phyloP scores from a whole-genome alignment of 2,797 vertebrate species.

The Epinephelus awoara region DNA sequence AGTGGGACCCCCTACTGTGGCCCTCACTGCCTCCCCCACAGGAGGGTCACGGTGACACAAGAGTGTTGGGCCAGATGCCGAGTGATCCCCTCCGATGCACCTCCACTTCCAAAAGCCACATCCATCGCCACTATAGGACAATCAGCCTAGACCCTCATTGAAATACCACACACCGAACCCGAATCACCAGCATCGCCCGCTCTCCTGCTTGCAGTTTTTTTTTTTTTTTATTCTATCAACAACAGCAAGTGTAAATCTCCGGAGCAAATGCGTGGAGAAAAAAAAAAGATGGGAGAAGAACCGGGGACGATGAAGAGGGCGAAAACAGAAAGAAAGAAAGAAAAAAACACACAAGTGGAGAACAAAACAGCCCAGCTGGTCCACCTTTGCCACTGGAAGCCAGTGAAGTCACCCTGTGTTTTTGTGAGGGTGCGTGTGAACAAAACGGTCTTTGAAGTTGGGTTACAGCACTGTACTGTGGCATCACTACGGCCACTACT shows the following conservation, averaged over 20 bases:
- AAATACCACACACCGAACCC: conserved; percentile 76
- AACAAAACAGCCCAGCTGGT: conserved; percentile 87
- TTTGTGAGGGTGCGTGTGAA: conserved; percentile 84
- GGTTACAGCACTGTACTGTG: conserved; percentile 85
- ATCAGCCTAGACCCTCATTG: conserved; percentile 69
- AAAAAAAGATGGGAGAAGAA: conserved; percentile 62
- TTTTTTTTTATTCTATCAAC: conserved; percentile 64
- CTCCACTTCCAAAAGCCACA: conserved; percentile 79
- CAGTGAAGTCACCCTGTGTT: conserved; percentile 83
- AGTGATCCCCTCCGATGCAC: conserved; percentile 87
- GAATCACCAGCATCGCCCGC: conserved; percentile 68
- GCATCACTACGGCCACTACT: conserved; percentile 88
- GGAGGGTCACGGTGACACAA: conserved; percentile 86
- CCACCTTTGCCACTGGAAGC: conserved; percentile 84
- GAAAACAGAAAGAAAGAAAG: conserved; percentile 51
- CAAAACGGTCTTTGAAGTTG: conserved; percentile 87
- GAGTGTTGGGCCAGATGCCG: conserved; percentile 87
- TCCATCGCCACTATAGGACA: conserved; percentile 76
- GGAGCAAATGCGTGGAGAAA: conserved; percentile 64
- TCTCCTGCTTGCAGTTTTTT: conserved; percentile 50
- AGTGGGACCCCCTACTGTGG: conserved; percentile 83
- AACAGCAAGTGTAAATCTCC: conserved; percentile 81
- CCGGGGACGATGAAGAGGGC: conserved; percentile 61
- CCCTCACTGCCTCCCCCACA: conserved; percentile 84
- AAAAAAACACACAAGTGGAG: conserved; percentile 71